Conservation (phyloP, 2,888 invertebrate genomes). For the Agrotis exclamationis region DNA sequence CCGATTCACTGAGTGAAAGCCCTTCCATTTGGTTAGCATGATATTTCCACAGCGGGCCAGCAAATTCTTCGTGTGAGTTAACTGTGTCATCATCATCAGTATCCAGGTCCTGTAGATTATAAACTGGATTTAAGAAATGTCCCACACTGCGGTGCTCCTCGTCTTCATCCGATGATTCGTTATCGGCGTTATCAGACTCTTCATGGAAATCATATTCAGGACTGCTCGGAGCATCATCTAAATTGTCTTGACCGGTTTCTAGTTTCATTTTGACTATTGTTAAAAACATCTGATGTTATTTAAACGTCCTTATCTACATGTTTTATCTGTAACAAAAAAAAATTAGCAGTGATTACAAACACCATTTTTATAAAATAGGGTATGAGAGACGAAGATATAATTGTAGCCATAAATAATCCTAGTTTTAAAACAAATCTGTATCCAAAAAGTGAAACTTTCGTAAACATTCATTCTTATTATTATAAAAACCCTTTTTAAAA, state of each 20-base stretch:
- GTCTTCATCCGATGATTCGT: conserved; percentile 1
- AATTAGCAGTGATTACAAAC: too few relatives aligned
- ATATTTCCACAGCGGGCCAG: background rate
- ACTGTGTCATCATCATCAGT: background rate
- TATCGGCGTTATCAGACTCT: background rate
- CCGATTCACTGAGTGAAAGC: too few relatives aligned
- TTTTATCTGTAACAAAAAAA: conserved; percentile 23
- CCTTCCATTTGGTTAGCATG: background rate
- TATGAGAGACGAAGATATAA: too few relatives aligned
- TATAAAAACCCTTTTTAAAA: too few relatives aligned
- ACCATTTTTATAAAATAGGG: too few relatives aligned
- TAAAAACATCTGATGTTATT: background rate
- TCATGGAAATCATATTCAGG: background rate
- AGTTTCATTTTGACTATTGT: conserved; percentile 18
- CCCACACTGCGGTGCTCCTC: background rate
- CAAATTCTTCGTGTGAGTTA: background rate
- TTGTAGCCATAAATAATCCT: too few relatives aligned
- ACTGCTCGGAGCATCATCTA: conserved; percentile 9
- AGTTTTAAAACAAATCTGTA: too few relatives aligned
- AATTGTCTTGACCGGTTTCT: background rate
- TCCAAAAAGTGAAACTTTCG: too few relatives aligned
- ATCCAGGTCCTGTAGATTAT: background rate
- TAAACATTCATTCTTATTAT: too few relatives aligned
- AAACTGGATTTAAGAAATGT: background rate
- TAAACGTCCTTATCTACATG: conserved; percentile 8